Base-by-base conservation (phyloP, 1,140 invertebrate genomes). In the Drosophila lacteicornis region DNA sequence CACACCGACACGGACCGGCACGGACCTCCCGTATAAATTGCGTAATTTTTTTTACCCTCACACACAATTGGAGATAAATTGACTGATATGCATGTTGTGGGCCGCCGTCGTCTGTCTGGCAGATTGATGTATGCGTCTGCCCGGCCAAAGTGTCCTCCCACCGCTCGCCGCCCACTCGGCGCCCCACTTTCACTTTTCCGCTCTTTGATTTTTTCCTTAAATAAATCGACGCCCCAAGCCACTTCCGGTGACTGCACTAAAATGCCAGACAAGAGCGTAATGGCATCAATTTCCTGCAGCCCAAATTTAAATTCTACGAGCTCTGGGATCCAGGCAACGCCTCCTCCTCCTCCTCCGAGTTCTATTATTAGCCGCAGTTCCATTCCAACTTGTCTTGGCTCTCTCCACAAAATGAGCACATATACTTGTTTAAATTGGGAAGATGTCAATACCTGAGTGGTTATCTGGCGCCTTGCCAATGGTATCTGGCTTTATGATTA, bases 1-100 rank as follows among this genome's bases (percentile, higher is more conserved):
- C 40, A 17, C 59, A 53, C 62, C 55, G 47, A 67, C 30, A 47
- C 38, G 33, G 33, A 51, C 53, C 33, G 22, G n/a, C 51, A 75
- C 25, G 43, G 66, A 27, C 43, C 42, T 15, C 15, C 42, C 7
- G 59, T 70, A 82, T 68, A 87, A 86, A 61, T 75, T 88, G 63
- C 84, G 84, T 88, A 84, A 87, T 88, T 87, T 84, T 74, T 55
- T 65, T 80, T 73, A 68, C 49, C 69, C 53, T 46, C 70, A 63
- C 69, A 81, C 78, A 66, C 81, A 69, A 67, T 67, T 70, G 80
- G 27, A 87, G 73, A 87, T 83, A 84, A 88, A 87, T 88, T 87
- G 83, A 87, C 80, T 88, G 83, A 87, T 84, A 66, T 87, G 69
- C 82, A 79, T 87, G 82, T 81, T 85, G 80, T 83, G 80, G 71